Percentiles rank a stretch among this genome's conserved stretches.
phyloP scores from a whole-genome alignment of 2,113 vertebrate genomes.

The Antechinus flavipes region DNA sequence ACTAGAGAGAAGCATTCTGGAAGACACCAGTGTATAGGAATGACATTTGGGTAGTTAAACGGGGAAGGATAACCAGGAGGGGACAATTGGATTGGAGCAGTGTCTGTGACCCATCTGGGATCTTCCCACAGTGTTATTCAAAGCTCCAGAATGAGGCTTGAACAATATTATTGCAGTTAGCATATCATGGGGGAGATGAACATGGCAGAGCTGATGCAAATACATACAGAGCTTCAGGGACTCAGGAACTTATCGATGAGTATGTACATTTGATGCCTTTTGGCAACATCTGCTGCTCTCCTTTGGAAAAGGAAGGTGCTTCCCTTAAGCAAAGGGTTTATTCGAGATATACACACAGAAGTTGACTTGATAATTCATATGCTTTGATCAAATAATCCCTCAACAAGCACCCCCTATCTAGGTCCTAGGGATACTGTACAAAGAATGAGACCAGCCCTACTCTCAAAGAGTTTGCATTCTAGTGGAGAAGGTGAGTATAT shows the following conservation, averaged over 20 bases:
- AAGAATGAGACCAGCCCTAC: background rate
- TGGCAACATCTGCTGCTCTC: background rate
- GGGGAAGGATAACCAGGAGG: conserved; percentile 38
- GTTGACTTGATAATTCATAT: background rate
- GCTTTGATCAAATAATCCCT: background rate
- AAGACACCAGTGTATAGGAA: conserved; percentile 32
- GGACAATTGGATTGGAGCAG: background rate
- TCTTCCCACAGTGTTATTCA: background rate
- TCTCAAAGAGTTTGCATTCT: background rate
- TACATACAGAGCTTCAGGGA: background rate
- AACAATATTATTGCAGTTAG: background rate
- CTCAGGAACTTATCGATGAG: background rate
- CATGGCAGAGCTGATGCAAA: background rate
- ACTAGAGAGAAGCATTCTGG: conserved; percentile 35
- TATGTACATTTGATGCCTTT: background rate
- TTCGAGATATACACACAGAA: background rate
- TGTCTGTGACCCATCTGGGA: conserved; percentile 39
- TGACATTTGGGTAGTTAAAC: conserved; percentile 40
- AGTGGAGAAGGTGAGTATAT: background rate
- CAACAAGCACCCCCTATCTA: background rate
- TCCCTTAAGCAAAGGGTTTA: background rate
- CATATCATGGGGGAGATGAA: background rate
- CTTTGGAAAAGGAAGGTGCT: background rate
- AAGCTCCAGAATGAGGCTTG: conserved; percentile 4
- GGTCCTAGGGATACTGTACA: background rate